A percentile compares a stretch with the other conserved stretches of the same genome.
Conservation (phyloP, 2,888 invertebrate species). For the Parnassius glacialis region DNA sequence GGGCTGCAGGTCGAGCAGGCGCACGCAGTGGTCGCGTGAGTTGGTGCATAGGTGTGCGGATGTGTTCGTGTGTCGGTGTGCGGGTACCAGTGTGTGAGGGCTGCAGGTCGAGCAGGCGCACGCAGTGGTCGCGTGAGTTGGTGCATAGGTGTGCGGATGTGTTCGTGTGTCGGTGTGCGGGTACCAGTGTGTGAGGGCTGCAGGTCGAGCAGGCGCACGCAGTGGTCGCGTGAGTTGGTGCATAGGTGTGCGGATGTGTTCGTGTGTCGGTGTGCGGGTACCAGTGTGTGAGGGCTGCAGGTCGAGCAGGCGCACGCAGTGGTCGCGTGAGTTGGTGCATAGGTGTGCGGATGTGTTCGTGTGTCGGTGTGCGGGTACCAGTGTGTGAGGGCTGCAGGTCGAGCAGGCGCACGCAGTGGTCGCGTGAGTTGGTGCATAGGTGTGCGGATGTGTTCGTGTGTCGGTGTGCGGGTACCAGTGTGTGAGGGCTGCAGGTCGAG, state of each 20-base stretch:
- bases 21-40: slow-evolving; percentile 91
- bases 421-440: not conserved
- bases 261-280: slow-evolving; percentile 34
- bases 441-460: too few relatives aligned
- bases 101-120: slow-evolving; percentile 79
- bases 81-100: slow-evolving; percentile 70
- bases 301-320: not conserved
- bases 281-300: slow-evolving; percentile 59
- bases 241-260: not conserved
- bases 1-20: slow-evolving; percentile 75
- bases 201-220: slow-evolving; percentile 62
- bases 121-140: slow-evolving; percentile 93
- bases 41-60: slow-evolving; percentile 81
- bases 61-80: slow-evolving; percentile 5
- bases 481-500: slow-evolving; percentile 51
- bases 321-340: not conserved
- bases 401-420: not conserved
- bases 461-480: slow-evolving; percentile 41
- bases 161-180: slow-evolving; percentile 6
- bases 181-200: slow-evolving; percentile 65
- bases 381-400: slow-evolving; percentile 54
- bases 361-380: slow-evolving; percentile 46
- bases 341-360: too few relatives aligned
- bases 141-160: slow-evolving; percentile 51
- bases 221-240: slow-evolving; percentile 93